phyloP scores from a whole-genome alignment of 1,140 invertebrate species.

The Helicoverpa zea region DNA sequence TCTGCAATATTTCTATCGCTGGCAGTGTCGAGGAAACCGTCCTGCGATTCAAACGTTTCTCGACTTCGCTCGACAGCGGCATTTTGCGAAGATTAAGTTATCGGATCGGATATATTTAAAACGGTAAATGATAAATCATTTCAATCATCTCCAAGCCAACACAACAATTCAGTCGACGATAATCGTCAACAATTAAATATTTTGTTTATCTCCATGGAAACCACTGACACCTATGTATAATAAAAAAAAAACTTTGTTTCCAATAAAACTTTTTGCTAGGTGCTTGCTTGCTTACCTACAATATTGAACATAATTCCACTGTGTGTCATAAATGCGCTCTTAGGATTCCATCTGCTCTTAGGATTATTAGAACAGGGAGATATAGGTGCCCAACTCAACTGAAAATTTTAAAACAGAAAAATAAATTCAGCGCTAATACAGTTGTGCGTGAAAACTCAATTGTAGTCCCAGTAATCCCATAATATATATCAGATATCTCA shows the following conservation, averaged over 20 bases:
- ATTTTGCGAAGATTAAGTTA: background rate
- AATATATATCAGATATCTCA: too few species aligned
- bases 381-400: too few species aligned
- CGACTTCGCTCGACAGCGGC: background rate
- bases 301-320: too few species aligned
- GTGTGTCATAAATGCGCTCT: too few species aligned
- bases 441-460: too few species aligned
- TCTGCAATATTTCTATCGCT: constrained; percentile 77
- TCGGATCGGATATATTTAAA: background rate
- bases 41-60: constrained; percentile 55
- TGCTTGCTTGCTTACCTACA: background rate
- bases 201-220: constrained; percentile 41
- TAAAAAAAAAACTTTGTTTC: background rate
- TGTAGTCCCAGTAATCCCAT: too few species aligned
- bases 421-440: too few species aligned
- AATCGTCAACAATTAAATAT: constrained; percentile 2
- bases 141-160: background rate
- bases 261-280: too few species aligned
- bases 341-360: too few species aligned
- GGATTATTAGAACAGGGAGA: too few species aligned
- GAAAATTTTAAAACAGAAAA: too few species aligned
- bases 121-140: background rate
- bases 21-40: constrained; percentile 64
- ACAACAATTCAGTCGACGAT: constrained; percentile 40
- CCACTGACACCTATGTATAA: background rate